A percentile compares a stretch with the other conserved stretches of the same genome.
Conservation (phyloP, 2,113 vertebrate genomes). For the Xenopus tropicalis region DNA sequence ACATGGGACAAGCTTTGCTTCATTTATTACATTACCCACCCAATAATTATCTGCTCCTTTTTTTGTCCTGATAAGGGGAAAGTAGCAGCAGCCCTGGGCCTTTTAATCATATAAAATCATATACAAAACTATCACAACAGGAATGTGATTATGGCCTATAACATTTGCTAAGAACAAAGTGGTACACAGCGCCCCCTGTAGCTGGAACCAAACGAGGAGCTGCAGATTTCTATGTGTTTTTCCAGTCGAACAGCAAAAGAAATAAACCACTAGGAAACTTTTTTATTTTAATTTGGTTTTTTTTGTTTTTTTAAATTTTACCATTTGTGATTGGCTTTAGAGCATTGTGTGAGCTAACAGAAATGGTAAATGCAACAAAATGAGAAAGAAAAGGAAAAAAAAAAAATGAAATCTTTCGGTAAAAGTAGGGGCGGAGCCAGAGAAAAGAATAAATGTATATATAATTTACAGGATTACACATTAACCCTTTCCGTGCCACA, state of each 20-base stretch:
- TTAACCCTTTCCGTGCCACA: background rate
- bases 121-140: too few relatives aligned
- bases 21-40: too few relatives aligned
- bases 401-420: background rate
- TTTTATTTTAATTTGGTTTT: slow-evolving; percentile 10
- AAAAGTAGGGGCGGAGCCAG: slow-evolving; percentile 16
- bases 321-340: slow-evolving; percentile 40
- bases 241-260: background rate
- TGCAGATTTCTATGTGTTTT: background rate
- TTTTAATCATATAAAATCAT: too few relatives aligned
- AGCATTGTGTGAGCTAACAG: slow-evolving; percentile 10
- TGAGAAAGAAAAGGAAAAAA: background rate
- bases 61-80: too few relatives aligned
- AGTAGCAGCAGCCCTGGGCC: too few relatives aligned
- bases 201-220: too few relatives aligned
- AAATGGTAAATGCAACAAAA: slow-evolving; percentile 9
- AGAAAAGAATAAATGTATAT: background rate
- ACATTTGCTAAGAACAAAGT: too few relatives aligned
- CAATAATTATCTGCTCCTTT: too few relatives aligned
- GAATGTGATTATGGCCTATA: too few relatives aligned
- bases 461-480: background rate
- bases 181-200: too few relatives aligned
- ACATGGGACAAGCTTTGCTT: too few relatives aligned
- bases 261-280: slow-evolving; percentile 17
- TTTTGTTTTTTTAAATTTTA: slow-evolving; percentile 24